Evolutionary conservation across 2,888 invertebrate species (phyloP).

Genomic region (Julus scandinavius): DNA sequence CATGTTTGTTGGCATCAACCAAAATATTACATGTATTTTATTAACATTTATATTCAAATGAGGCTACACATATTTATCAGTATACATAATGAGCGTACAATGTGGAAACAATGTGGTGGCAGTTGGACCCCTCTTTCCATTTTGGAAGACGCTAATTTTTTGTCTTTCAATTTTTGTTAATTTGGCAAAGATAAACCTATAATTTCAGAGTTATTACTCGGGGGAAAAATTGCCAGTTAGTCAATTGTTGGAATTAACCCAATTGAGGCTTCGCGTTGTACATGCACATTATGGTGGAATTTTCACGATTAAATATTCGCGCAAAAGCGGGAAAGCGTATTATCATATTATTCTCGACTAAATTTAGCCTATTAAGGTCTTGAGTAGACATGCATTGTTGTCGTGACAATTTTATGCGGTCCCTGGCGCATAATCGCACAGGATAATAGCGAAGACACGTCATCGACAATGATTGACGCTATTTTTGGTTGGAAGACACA

Average conservation of each 20-base stretch:
- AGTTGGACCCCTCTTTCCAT: no score
- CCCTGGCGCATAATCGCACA: neutral
- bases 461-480: conserved; percentile 7
- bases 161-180: neutral
- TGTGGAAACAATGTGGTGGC: no score
- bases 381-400: conserved; percentile 20
- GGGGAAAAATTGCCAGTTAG: neutral
- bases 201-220: neutral
- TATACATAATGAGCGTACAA: no score
- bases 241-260: neutral
- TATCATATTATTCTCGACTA: neutral
- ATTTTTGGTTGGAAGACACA: conserved; percentile 17
- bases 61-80: no score
- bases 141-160: neutral
- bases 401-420: conserved; percentile 23
- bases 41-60: no score
- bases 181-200: conserved; percentile 1
- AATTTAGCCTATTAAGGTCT: conserved; percentile 24
- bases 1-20: no score
- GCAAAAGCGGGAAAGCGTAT: neutral
- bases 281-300: neutral
- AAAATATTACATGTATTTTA: no score
- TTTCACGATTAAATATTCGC: conserved; percentile 1
- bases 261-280: neutral
- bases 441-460: neutral